These are phyloP conservation scores for Syngnathus floridae DNA, from an alignment of 2,113 vertebrate genomes.

Conservation along the genomic window DNA sequence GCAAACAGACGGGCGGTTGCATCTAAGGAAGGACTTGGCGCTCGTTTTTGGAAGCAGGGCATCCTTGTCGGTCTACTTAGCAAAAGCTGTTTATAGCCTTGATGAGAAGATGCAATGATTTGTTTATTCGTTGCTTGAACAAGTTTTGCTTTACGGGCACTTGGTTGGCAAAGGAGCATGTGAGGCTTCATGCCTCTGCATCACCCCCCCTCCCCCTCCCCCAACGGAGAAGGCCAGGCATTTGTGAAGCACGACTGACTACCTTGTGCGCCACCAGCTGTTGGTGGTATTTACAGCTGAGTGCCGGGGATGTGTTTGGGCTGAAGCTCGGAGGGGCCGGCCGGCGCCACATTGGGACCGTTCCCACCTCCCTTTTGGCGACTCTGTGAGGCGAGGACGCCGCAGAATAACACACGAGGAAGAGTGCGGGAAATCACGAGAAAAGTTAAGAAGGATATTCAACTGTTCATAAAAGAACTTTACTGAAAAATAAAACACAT, in stretches of 20 bases:
- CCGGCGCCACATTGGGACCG: conserved; percentile 33
- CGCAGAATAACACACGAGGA: not conserved
- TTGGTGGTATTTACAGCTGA: conserved; percentile 75
- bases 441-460: too few species aligned
- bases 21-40: conserved; percentile 33
- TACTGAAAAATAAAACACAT: too few species aligned
- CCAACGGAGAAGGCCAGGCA: conserved; percentile 48
- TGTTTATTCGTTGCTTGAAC: conserved; percentile 6
- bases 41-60: conserved; percentile 12
- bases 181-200: conserved; percentile 18
- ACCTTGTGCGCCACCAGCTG: conserved; percentile 72
- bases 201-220: conserved; percentile 8
- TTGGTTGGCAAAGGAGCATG: conserved; percentile 36
- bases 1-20: conserved; percentile 42
- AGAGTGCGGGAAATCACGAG: not conserved
- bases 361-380: conserved; percentile 44
- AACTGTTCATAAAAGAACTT: too few species aligned
- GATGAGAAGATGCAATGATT: not conserved
- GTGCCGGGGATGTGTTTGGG: conserved; percentile 62
- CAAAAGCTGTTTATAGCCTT: conserved; percentile 14
- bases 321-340: conserved; percentile 28
- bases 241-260: conserved; percentile 69
- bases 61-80: not conserved
- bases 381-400: conserved; percentile 44
- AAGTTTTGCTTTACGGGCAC: conserved; percentile 16